These are phyloP conservation scores for Callithrix jacchus DNA, from an alignment of 2,113 vertebrate genomes.

Conservation along the genomic window DNA sequence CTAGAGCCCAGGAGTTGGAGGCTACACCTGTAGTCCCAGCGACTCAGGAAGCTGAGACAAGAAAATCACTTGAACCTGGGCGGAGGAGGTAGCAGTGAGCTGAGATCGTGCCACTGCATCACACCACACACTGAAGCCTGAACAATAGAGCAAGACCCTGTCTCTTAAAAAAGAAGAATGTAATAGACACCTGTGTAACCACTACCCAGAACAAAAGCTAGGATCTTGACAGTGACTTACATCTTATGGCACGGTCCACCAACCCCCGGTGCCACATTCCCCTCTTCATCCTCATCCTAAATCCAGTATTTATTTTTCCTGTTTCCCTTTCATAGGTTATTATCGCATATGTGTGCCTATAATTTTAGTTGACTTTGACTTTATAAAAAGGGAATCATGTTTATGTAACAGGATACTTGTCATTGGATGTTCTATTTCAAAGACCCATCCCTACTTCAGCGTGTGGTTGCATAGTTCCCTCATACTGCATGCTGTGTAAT, in stretches of 20 bases:
- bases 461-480: neutral
- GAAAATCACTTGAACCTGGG: too few species aligned
- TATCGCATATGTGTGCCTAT: neutral
- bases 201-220: neutral
- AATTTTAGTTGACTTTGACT: neutral
- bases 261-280: neutral
- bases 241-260: neutral
- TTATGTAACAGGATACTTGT: neutral
- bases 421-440: neutral
- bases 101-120: too few species aligned
- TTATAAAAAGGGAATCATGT: neutral
- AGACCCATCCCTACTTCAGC: fast-evolving
- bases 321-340: neutral
- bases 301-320: neutral
- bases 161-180: neutral
- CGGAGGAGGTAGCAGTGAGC: too few species aligned
- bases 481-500: neutral
- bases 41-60: too few species aligned
- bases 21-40: too few species aligned
- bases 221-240: neutral
- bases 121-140: too few species aligned
- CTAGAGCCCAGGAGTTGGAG: too few species aligned
- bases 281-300: neutral
- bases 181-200: neutral
- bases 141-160: too few species aligned